Evolutionary conservation across 53 echinoderm and acorn worm species (phyloP).

Genomic region (Crossaster papposus): DNA sequence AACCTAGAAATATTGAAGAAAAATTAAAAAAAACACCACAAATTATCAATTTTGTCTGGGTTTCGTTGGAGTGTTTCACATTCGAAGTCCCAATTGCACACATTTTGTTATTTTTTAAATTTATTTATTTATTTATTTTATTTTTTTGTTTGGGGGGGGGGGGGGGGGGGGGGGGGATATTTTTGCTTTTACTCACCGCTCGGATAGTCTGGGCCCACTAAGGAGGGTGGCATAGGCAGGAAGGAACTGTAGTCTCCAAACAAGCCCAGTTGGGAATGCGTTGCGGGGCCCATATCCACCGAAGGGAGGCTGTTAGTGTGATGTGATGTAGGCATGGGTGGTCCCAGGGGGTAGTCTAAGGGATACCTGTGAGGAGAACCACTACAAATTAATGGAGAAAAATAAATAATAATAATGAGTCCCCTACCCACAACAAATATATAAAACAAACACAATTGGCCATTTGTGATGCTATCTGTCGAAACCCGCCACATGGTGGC

Average conservation of each 20-base stretch:
- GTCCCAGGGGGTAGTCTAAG: conserved; percentile 44
- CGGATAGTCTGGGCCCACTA: background rate
- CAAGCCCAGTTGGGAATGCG: conserved; percentile 53
- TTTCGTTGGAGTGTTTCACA: too few species aligned
- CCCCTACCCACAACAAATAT: background rate
- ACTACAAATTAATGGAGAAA: background rate
- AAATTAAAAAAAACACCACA: too few species aligned
- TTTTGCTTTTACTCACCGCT: background rate
- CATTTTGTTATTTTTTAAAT: too few species aligned
- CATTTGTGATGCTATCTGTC: too few species aligned
- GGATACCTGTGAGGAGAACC: conserved; percentile 20
- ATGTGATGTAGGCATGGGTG: conserved; percentile 43
- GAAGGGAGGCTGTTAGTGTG: conserved; percentile 56
- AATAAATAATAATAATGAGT: background rate
- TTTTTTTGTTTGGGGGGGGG: too few species aligned
- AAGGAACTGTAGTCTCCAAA: conserved; percentile 68
- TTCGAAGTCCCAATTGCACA: too few species aligned
- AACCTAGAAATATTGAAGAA: too few species aligned
- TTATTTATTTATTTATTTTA: too few species aligned
- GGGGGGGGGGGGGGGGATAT: too few species aligned
- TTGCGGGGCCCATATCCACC: conserved; percentile 42
- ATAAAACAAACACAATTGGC: background rate
- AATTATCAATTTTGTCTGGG: too few species aligned
- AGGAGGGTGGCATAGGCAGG: conserved; percentile 56
- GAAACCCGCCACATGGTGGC: too few species aligned